Conservation (phyloP, 2,113 vertebrate genomes). For the Vireo altiloquus region DNA sequence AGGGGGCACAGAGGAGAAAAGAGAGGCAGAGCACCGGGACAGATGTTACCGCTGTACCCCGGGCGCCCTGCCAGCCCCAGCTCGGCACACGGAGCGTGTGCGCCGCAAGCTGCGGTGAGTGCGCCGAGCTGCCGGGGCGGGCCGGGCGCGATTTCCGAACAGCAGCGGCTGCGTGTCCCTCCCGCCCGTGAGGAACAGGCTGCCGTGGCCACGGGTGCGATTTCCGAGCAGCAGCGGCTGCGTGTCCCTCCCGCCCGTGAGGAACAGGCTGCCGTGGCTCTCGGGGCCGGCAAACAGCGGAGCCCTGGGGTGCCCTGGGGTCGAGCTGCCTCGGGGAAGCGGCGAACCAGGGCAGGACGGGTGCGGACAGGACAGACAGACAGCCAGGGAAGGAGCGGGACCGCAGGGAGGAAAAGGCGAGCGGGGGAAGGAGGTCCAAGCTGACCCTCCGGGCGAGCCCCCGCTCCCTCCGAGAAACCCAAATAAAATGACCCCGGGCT, state of each 20-base stretch:
- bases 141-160: neutral
- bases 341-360: neutral
- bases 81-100: neutral
- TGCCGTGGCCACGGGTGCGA: neutral
- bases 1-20: neutral
- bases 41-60: neutral
- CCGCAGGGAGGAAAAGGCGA: neutral
- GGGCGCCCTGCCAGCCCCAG: neutral
- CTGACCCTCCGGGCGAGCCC: neutral
- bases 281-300: neutral
- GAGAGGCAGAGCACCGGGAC: neutral
- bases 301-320: too few relatives aligned
- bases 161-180: neutral
- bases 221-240: too few relatives aligned
- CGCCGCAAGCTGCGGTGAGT: neutral
- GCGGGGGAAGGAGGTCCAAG: too few relatives aligned
- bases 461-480: rapidly evolving
- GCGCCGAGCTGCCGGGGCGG: neutral
- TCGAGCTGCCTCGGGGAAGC: neutral
- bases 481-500: neutral
- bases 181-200: neutral
- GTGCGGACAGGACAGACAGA: too few relatives aligned
- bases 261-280: neutral
- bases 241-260: neutral
- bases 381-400: neutral